A percentile compares a stretch with the other conserved stretches of the same genome.
phyloP scores from a whole-genome alignment of 2,888 invertebrate genomes.

The Xanthia togata region DNA sequence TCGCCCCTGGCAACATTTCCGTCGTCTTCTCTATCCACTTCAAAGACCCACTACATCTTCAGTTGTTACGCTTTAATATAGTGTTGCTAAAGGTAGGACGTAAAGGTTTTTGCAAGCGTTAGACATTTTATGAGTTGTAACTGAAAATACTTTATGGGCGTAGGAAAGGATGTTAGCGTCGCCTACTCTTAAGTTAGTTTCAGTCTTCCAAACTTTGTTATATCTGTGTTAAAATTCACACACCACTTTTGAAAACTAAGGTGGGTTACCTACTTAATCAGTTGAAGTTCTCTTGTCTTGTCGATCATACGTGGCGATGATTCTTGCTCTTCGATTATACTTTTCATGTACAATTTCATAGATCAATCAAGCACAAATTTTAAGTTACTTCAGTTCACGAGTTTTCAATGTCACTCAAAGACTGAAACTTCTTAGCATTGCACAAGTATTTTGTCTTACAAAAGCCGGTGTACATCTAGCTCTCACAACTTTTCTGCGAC shows the following conservation, averaged over 20 bases:
- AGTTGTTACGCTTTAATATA: constrained; percentile 66
- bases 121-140: constrained; percentile 47
- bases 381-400: too few relatives aligned
- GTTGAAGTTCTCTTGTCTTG: not conserved
- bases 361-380: not conserved
- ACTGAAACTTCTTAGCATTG: not conserved
- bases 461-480: constrained; percentile 12
- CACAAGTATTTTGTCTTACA: constrained; percentile 9
- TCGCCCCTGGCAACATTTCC: constrained; percentile 59
- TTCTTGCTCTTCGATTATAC: not conserved
- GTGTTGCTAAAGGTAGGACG: constrained; percentile 54
- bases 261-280: too few relatives aligned
- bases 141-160: constrained; percentile 22
- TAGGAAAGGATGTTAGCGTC: not conserved
- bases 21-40: constrained; percentile 69
- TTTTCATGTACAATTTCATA: not conserved
- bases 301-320: not conserved
- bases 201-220: not conserved
- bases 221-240: not conserved
- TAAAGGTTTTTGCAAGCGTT: constrained; percentile 47
- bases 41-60: constrained; percentile 70
- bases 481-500: constrained; percentile 47
- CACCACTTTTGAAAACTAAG: too few relatives aligned
- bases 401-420: not conserved
- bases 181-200: not conserved